Percentiles rank a stretch among this genome's conserved stretches.
phyloP scores from a whole-genome alignment of 2,797 vertebrate species.

The Gambelia wislizenii region DNA sequence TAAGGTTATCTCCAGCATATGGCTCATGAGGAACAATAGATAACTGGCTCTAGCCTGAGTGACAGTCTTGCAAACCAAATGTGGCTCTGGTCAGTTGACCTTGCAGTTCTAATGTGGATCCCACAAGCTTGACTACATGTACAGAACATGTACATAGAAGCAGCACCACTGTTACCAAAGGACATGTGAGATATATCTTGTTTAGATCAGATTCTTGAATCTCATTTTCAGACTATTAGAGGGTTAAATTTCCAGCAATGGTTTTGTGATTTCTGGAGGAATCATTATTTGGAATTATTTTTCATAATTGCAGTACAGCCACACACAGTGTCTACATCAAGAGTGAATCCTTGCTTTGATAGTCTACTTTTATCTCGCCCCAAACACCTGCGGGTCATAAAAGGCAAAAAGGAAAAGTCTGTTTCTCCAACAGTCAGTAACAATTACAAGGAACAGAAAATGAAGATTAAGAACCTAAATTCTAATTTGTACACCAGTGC shows the following conservation, averaged over 20 bases:
- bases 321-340: conserved; percentile 84
- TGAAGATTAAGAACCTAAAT: conserved; percentile 65
- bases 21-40: not conserved
- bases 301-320: conserved; percentile 78
- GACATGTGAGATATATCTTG: not conserved
- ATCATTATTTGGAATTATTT: conserved; percentile 77
- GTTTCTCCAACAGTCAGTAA: conserved; percentile 55
- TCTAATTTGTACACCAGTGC: conserved; percentile 61
- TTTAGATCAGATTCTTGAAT: not conserved
- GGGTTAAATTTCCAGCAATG: conserved; percentile 18
- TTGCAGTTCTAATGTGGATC: not conserved
- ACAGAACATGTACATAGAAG: not conserved
- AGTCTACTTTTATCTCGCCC: conserved; percentile 82
- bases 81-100: not conserved
- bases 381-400: conserved; percentile 82
- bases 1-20: not conserved
- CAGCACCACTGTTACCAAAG: not conserved
- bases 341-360: conserved; percentile 81
- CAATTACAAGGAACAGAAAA: conserved; percentile 53
- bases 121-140: not conserved
- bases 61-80: not conserved
- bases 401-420: conserved; percentile 72
- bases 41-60: not conserved
- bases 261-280: conserved; percentile 75
- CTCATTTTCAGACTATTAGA: not conserved